Evolutionary conservation across 1,140 invertebrate species (phyloP).

Genomic region (Octopus sinensis): DNA sequence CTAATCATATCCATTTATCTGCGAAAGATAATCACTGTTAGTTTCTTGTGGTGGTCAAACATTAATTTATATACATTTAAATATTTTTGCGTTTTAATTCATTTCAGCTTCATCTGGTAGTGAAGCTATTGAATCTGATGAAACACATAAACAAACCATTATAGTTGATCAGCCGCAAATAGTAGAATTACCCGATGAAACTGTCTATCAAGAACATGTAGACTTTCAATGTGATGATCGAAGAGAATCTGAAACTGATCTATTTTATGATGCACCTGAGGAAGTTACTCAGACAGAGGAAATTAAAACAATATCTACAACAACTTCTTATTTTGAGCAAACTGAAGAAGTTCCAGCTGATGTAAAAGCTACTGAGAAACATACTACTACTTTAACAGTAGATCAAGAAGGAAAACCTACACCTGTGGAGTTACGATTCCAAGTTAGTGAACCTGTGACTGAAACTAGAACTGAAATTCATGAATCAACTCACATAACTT

Average conservation of each 20-base stretch:
- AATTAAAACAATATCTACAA: conserved; percentile 29
- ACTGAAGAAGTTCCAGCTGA: conserved; percentile 5
- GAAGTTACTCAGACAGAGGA: conserved; percentile 32
- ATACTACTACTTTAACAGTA: conserved; percentile 36
- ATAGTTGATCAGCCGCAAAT: conserved; percentile 40
- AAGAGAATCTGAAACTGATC: conserved; percentile 12
- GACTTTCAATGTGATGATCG: conserved; percentile 14
- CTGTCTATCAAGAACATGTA: conserved; percentile 19
- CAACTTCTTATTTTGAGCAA: neutral
- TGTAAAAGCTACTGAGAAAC: conserved; percentile 36
- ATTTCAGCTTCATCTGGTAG: conserved; percentile 34
- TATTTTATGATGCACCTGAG: conserved; percentile 19
- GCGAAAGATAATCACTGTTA: too few species aligned
- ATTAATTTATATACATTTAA: neutral
- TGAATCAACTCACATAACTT: conserved; percentile 38
- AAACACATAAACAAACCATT: conserved; percentile 47
- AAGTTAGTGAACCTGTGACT: conserved; percentile 32
- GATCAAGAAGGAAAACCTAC: conserved; percentile 32
- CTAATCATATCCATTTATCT: too few species aligned
- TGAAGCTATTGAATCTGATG: conserved; percentile 43
- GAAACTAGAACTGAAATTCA: conserved; percentile 36
- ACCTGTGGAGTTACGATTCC: conserved; percentile 40
- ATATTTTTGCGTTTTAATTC: conserved; percentile 21
- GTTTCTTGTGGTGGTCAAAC: too few species aligned
- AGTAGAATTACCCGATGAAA: conserved; percentile 20